These are phyloP conservation scores for Vesta saturnalis DNA, from an alignment of 2,888 invertebrate genomes.

Conservation along the genomic window DNA sequence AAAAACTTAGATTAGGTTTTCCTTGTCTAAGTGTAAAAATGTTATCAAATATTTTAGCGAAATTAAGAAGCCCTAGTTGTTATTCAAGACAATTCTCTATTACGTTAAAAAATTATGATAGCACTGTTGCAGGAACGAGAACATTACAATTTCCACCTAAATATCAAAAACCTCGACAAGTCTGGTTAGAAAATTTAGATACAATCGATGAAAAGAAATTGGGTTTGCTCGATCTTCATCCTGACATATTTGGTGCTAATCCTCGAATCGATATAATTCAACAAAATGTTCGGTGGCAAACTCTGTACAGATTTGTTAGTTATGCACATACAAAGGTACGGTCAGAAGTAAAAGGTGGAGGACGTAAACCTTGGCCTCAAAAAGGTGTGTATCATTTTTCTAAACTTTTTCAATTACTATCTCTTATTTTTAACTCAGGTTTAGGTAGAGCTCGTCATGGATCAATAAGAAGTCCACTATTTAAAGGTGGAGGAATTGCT, in stretches of 20 bases:
- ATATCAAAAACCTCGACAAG: constrained; percentile 75
- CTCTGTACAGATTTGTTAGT: constrained; percentile 80
- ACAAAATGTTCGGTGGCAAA: constrained; percentile 89
- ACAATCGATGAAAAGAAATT: constrained; percentile 79
- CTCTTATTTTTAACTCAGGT: neutral
- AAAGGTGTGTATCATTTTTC: constrained; percentile 73
- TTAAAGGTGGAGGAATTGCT: constrained; percentile 81
- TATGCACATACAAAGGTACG: constrained; percentile 82
- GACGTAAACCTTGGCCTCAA: constrained; percentile 96
- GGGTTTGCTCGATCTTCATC: constrained; percentile 90
- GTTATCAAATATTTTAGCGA: constrained; percentile 44
- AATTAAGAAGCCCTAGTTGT: constrained; percentile 37
- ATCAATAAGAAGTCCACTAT: constrained; percentile 90
- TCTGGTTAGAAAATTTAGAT: constrained; percentile 88
- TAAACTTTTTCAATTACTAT: too few relatives aligned
- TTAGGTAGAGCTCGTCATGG: constrained; percentile 80
- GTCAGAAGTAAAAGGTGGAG: constrained; percentile 89
- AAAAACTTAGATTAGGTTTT: too few relatives aligned
- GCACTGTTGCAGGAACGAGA: constrained; percentile 49
- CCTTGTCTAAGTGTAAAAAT: constrained; percentile 33
- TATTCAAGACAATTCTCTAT: constrained; percentile 43
- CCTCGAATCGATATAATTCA: constrained; percentile 90
- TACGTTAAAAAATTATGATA: constrained; percentile 9
- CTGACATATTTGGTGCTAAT: constrained; percentile 82
- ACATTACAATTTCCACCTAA: constrained; percentile 65